Percentiles rank a stretch among this genome's conserved stretches.
These are phyloP conservation scores for Pterobdella sp. DNA, from an alignment of 2,888 invertebrate genomes.

Conservation along the genomic window DNA sequence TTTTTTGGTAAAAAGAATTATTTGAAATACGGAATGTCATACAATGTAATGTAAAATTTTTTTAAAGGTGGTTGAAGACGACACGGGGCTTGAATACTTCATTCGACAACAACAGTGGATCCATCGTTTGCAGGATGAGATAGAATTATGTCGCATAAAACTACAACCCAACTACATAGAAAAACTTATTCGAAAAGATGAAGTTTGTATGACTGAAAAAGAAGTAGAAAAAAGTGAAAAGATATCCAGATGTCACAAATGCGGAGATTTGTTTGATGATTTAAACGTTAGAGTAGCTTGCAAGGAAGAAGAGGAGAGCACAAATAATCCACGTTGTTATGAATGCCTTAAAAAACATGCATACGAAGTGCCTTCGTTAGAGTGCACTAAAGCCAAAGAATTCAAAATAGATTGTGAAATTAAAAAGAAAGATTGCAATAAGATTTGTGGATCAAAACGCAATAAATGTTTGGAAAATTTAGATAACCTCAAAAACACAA, in stretches of 20 bases:
- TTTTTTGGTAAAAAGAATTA: no score
- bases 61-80: neutral
- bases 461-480: neutral
- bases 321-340: neutral
- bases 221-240: neutral
- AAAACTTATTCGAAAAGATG: neutral
- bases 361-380: neutral
- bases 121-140: constrained; percentile 1
- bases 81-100: neutral
- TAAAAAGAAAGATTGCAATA: neutral
- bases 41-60: no score
- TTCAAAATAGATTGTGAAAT: neutral
- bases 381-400: neutral
- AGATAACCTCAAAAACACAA: neutral
- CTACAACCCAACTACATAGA: constrained; percentile 5
- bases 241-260: neutral
- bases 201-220: neutral
- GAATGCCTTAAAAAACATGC: neutral
- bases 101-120: constrained; percentile 4
- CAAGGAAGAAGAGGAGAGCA: neutral
- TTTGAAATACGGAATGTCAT: no score
- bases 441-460: neutral
- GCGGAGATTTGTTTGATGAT: neutral
- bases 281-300: neutral
- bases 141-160: constrained; percentile 3